Evolutionary conservation across 2,113 vertebrate genomes (phyloP), one percentile per base, ranked within the genome.

Genomic region (Lagopus muta): DNA sequence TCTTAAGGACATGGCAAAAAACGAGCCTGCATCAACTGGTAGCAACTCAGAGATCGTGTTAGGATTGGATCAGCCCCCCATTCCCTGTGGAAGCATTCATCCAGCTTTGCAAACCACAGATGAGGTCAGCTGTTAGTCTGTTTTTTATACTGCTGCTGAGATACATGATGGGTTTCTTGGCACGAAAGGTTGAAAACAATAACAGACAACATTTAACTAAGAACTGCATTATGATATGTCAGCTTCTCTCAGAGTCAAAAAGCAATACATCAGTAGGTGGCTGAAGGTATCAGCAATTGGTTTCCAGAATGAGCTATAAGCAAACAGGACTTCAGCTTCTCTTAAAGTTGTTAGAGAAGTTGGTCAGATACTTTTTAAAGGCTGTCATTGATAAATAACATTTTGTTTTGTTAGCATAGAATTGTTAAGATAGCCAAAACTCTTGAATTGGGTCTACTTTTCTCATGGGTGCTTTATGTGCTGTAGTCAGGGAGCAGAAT

Each of bases 1-100:
- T 1, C 89, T 95, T 50, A 96, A 97, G 83, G 98, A 98, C 58
- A 48, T 43, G 0, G 98, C 97, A 6, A 98, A 98, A 60, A 98
- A 97, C 0, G 97, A 98, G 54, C 8, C 98, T 52, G 42, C 70
- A 64, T 69, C 94, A 14, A 13, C 3, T 84, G 85, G 72, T 90
- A 82, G 91, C 91, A 86, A 32, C 82, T 94, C 57, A 0, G 85
- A 94, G 92, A 54, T 57, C 0, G 0, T 18, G 75, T 87, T 93
- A 69, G 87, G 96, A 77, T 91, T 94, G 89, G 92, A 94, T 70
- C 67, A 71, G 64, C 42, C 89, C 25, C 79, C 95, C 4, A 17
- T 62, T 92, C 96, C 94, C 25, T 71, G 83, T 3, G 84, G 85
- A 80, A 97, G 88, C 42, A 85, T 91, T 89, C 64, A 65, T 52